Evolutionary conservation across 2,113 vertebrate genomes (phyloP).

Genomic region (Cynocephalus volans): DNA sequence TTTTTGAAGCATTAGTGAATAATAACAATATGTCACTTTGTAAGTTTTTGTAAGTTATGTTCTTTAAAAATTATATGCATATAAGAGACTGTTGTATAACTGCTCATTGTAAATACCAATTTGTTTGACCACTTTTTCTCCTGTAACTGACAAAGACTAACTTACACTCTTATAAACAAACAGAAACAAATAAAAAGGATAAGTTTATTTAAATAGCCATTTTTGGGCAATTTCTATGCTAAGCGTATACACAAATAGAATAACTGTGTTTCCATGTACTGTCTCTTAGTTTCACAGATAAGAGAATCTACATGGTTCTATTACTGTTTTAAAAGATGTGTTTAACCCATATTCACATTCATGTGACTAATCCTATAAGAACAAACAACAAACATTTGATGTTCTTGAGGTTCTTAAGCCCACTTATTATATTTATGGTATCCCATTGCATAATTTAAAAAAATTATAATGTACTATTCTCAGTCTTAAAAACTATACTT

Average conservation of each 20-base stretch:
- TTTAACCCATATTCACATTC: background rate
- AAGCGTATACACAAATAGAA: conserved; percentile 39
- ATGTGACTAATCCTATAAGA: background rate
- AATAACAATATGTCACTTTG: background rate
- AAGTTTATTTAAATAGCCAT: conserved; percentile 29
- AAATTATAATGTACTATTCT: background rate
- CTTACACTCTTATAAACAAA: background rate
- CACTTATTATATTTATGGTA: background rate
- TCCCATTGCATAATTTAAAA: conserved; percentile 39
- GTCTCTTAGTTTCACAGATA: conserved; percentile 1
- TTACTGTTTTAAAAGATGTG: conserved; percentile 11
- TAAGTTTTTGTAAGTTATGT: background rate
- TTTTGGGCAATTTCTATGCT: background rate
- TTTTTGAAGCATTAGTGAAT: conserved; percentile 14
- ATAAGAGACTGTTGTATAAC: background rate
- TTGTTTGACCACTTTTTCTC: background rate
- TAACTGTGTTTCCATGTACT: background rate
- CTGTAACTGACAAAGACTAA: background rate
- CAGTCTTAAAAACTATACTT: conserved; percentile 2
- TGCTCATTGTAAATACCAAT: conserved; percentile 10
- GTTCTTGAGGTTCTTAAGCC: background rate
- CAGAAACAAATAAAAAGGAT: background rate
- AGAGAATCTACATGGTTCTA: background rate
- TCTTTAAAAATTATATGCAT: background rate
- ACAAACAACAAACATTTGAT: background rate